Evolutionary conservation across 2,797 vertebrate species (phyloP).

Genomic region (Crocidura indochinensis): DNA sequence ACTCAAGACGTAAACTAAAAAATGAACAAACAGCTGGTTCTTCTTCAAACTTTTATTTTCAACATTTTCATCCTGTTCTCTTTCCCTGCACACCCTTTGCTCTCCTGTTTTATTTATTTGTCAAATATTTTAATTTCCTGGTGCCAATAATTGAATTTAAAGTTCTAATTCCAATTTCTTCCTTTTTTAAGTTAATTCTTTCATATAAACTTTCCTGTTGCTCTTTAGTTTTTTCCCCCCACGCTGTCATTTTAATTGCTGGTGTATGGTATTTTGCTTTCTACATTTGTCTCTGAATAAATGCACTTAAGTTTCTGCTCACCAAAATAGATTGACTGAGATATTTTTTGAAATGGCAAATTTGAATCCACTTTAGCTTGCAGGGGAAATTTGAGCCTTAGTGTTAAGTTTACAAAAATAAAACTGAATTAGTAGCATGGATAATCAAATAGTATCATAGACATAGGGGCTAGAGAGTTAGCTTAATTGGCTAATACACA

Average conservation of each 20-base stretch:
- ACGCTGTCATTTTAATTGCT: slow-evolving; percentile 12
- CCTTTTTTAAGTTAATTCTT: background rate
- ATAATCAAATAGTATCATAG: background rate
- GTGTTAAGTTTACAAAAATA: slow-evolving; percentile 39
- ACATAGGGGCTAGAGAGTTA: too few relatives aligned
- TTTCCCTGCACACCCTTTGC: background rate
- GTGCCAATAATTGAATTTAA: slow-evolving; percentile 29
- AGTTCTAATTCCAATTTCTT: background rate
- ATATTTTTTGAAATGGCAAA: slow-evolving; percentile 46
- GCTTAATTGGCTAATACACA: too few relatives aligned
- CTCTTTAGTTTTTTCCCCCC: background rate
- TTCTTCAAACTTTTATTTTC: background rate
- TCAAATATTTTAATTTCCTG: background rate
- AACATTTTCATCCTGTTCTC: background rate
- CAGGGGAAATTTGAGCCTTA: slow-evolving; percentile 39
- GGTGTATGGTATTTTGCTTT: slow-evolving; percentile 34
- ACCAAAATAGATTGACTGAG: slow-evolving; percentile 29
- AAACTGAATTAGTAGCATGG: background rate
- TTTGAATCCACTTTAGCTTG: slow-evolving; percentile 13
- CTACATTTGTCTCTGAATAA: slow-evolving; percentile 15
- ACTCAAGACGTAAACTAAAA: background rate
- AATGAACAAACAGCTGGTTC: background rate
- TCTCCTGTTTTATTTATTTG: background rate
- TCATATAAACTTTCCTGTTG: background rate
- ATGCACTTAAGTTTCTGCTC: slow-evolving; percentile 15